These are phyloP conservation scores for Drosophila affinis DNA, from an alignment of 2,888 invertebrate genomes.

Conservation along the genomic window DNA sequence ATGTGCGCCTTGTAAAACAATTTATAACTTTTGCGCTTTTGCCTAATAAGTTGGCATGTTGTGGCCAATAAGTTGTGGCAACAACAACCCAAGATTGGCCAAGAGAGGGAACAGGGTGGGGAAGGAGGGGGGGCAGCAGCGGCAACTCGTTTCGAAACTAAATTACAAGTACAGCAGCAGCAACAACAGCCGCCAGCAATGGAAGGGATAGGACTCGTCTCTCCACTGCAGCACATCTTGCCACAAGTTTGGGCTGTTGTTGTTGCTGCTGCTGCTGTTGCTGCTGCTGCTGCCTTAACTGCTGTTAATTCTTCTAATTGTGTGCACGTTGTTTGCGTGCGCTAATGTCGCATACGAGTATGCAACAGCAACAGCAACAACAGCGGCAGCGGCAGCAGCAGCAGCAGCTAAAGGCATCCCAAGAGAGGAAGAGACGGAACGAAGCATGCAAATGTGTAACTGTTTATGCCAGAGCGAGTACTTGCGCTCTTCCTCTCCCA, in stretches of 20 bases:
- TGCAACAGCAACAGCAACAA: conserved; percentile 39
- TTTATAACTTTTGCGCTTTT: conserved; percentile 77
- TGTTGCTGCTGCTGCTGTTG: conserved; percentile 55
- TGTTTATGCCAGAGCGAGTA: conserved; percentile 63
- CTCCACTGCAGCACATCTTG: conserved; percentile 42
- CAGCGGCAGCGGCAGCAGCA: conserved; percentile 17
- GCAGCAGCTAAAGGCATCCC: conserved; percentile 30
- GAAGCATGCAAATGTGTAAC: conserved; percentile 71
- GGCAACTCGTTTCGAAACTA: conserved; percentile 55
- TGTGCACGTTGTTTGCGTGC: conserved; percentile 78
- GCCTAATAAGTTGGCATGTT: conserved; percentile 79
- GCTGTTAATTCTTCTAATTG: conserved; percentile 78
- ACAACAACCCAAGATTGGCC: conserved; percentile 24
- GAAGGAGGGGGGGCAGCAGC: conserved; percentile 25
- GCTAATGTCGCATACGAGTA: conserved; percentile 77
- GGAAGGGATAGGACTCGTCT: conserved; percentile 1
- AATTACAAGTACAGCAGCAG: conserved; percentile 62
- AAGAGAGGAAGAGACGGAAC: conserved; percentile 29
- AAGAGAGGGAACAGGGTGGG: background rate
- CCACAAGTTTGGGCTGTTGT: conserved; percentile 40
- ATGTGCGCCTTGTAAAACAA: conserved; percentile 77
- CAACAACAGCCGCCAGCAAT: conserved; percentile 38
- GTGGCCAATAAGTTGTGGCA: conserved; percentile 77
- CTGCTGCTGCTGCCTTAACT: conserved; percentile 68
- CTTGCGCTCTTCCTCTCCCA: background rate